Evolutionary conservation across 2,888 invertebrate genomes (phyloP).

Genomic region (Cyrtodaria siliqua): DNA sequence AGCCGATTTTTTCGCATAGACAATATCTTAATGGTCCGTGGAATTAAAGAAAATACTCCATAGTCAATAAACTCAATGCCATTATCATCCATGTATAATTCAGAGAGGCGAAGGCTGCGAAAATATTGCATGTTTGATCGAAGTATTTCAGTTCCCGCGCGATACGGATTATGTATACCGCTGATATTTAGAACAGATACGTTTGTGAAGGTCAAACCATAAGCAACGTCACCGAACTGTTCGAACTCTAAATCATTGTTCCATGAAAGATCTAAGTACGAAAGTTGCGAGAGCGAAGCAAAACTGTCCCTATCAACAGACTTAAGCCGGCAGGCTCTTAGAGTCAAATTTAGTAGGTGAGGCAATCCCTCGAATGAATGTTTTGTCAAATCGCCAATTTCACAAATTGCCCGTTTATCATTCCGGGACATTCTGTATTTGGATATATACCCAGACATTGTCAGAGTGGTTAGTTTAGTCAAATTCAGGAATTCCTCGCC

Average conservation of each 20-base stretch:
- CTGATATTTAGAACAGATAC: conserved; percentile 36
- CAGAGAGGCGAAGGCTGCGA: conserved; percentile 7
- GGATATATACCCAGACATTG: conserved; percentile 28
- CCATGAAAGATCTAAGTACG: conserved; percentile 41
- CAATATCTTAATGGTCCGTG: conserved; percentile 25
- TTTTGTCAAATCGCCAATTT: conserved; percentile 15
- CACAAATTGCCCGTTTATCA: conserved; percentile 10
- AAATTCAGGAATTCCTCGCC: conserved; percentile 22
- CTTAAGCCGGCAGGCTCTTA: conserved; percentile 31
- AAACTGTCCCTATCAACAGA: conserved; percentile 32
- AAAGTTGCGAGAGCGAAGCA: conserved; percentile 9
- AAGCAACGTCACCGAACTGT: conserved; percentile 11
- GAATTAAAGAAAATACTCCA: conserved; percentile 45
- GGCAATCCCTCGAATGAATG: conserved; percentile 34
- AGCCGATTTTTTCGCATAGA: conserved; percentile 42
- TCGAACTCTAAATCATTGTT: conserved; percentile 32
- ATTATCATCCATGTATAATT: conserved; percentile 49
- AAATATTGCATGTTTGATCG: conserved; percentile 17
- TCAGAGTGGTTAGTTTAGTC: conserved; percentile 21
- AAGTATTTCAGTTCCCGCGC: conserved; percentile 32
- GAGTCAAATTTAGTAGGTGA: conserved; percentile 16
- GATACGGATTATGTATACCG: conserved; percentile 39
- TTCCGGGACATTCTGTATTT: no score
- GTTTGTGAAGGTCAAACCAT: conserved; percentile 33
- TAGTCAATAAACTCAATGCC: conserved; percentile 47